phyloP scores from a whole-genome alignment of 2,888 invertebrate species.

The Syrphus vitripennis region DNA sequence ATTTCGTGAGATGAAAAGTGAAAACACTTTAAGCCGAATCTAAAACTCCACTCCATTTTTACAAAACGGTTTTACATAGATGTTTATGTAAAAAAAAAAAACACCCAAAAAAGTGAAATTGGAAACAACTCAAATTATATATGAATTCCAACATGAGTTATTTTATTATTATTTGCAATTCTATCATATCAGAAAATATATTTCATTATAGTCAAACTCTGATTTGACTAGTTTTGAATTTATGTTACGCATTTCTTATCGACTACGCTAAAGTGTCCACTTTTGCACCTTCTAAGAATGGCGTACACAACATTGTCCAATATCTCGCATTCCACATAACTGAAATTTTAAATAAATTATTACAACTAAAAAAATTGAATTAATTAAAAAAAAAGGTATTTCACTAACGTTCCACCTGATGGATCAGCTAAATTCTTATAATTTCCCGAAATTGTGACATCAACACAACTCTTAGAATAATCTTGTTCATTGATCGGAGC shows the following conservation, averaged over 20 bases:
- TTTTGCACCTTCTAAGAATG: not conserved
- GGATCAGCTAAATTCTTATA: constrained; percentile 1
- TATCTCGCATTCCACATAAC: constrained; percentile 20
- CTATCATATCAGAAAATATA: no score
- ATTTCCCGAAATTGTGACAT: not conserved
- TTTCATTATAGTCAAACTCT: no score
- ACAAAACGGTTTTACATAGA: no score
- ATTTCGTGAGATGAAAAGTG: no score
- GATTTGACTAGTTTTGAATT: not conserved
- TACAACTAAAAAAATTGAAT: not conserved
- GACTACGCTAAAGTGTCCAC: not conserved
- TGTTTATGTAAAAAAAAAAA: no score
- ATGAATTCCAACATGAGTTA: no score
- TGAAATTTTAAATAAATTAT: not conserved
- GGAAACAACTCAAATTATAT: no score
- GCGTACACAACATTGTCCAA: not conserved
- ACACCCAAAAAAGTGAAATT: no score
- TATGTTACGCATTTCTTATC: not conserved
- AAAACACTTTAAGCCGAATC: no score
- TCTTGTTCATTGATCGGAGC: not conserved
- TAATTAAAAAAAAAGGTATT: no score
- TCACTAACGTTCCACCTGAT: constrained; percentile 9
- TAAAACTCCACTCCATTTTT: no score
- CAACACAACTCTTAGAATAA: not conserved
- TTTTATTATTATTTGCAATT: no score